Percentiles rank a stretch among this genome's conserved stretches.
phyloP scores from a whole-genome alignment of 1,140 invertebrate species.

The Bombus vancouverensis region DNA sequence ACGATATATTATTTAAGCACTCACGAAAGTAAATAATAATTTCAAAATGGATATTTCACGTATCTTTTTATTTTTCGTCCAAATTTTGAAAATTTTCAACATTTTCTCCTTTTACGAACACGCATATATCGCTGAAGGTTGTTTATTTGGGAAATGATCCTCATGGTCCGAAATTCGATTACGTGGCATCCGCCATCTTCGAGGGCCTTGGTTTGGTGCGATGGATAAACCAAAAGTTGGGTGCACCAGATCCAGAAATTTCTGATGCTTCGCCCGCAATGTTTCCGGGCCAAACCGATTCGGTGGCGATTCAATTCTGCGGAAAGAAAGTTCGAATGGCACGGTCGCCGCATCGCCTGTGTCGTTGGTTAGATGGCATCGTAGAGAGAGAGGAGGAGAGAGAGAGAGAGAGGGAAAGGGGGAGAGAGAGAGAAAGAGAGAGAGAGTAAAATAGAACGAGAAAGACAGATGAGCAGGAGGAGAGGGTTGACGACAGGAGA shows the following conservation, averaged over 20 bases:
- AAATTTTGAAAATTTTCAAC: not conserved
- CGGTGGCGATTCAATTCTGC: conserved; percentile 62
- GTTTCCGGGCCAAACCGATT: conserved; percentile 51
- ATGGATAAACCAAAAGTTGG: conserved; percentile 38
- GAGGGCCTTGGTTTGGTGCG: not conserved
- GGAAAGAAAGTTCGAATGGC: conserved; percentile 58
- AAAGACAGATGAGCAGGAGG: not conserved
- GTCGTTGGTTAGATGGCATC: conserved; percentile 11
- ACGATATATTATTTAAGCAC: too few species aligned
- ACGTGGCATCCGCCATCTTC: not conserved
- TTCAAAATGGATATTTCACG: too few species aligned
- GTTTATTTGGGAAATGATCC: not conserved
- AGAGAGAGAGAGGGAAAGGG: not conserved
- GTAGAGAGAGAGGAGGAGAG: not conserved
- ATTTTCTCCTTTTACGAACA: not conserved
- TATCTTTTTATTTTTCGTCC: not conserved
- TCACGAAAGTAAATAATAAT: too few species aligned
- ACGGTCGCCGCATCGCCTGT: not conserved
- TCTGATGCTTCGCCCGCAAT: conserved; percentile 32
- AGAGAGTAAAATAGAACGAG: not conserved
- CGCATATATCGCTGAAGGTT: too few species aligned
- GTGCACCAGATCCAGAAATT: conserved; percentile 48
- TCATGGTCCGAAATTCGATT: conserved; percentile 2
- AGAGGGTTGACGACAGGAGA: conserved; percentile 27
- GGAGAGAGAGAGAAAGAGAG: not conserved